Evolutionary conservation across 2,113 vertebrate species (phyloP).

Genomic region (Paedocypris sp.): DNA sequence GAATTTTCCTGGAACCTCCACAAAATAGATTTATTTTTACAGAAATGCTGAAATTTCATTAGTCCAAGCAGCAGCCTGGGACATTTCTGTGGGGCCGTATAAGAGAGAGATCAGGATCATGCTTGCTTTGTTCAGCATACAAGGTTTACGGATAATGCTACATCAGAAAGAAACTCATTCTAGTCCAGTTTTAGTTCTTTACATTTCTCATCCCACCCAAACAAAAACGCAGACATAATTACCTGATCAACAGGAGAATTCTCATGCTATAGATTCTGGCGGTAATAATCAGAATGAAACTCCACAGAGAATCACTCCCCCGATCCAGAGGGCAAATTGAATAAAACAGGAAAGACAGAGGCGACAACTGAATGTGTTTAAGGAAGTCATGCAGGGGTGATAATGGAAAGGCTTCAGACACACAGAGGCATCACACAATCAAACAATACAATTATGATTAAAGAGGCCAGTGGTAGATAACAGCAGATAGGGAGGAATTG

Average conservation of each 20-base stretch:
- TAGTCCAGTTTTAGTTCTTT: conserved; percentile 25
- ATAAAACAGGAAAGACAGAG: conserved; percentile 38
- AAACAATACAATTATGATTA: conserved; percentile 77
- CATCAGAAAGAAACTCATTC: too few species aligned
- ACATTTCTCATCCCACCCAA: conserved; percentile 32
- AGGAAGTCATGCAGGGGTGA: conserved; percentile 56
- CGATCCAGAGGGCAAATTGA: conserved; percentile 27
- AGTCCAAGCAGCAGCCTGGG: conserved; percentile 29
- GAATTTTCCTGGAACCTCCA: conserved; percentile 43
- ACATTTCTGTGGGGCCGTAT: conserved; percentile 17
- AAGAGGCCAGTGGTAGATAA: conserved; percentile 64
- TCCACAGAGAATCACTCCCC: conserved; percentile 13
- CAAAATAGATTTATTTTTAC: conserved; percentile 43
- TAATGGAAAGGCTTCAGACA: conserved; percentile 64
- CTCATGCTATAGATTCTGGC: conserved; percentile 33
- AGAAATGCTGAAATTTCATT: conserved; percentile 45
- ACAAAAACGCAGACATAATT: conserved; percentile 19
- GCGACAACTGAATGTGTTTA: conserved; percentile 51
- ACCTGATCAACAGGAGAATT: conserved; percentile 29
- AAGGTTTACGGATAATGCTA: too few species aligned
- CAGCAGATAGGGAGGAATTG: conserved; percentile 69
- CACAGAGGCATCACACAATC: conserved; percentile 60
- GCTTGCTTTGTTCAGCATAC: conserved; percentile 27
- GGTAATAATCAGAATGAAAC: conserved; percentile 25
- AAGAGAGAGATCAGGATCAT: conserved; percentile 33